Base-by-base conservation (phyloP, 2,888 invertebrate species). In the Capitulum mitella region DNA sequence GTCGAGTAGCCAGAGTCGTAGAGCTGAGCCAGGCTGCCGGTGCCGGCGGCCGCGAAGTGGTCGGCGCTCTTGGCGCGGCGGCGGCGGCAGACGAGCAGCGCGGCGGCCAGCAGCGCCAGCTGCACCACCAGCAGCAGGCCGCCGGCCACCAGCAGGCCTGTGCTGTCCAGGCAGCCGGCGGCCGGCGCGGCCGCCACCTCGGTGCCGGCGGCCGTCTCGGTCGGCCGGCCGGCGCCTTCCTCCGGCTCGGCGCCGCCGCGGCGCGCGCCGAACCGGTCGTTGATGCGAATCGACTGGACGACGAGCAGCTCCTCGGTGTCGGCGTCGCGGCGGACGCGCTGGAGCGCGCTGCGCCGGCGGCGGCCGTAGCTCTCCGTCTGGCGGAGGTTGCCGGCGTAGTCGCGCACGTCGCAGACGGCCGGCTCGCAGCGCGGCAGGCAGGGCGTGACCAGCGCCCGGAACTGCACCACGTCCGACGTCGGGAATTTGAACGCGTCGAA, bases 401-500 rank as follows among this genome's bases (percentile, higher is more conserved):
- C 94, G 84, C 91, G 91, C 83, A 92, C 90, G 84, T 94, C 93
- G 85, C 95, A 96, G 85, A 93, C 93, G 19, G 95, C 94, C 16
- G 96, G 95, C 85, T 95, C 94, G 86, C 96, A 97, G 74, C 91
- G 90, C 40, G 95, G 95, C 92, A 97, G 92, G 86, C 96, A 96
- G 0, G 96, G 96, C 3, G 95, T 95, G 61, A 97, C 95, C 84
- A 96, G 86, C n/a, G 96, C 96, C 81, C 95, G 91, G 91, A 97
- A 97, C 85, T 96, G 96, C 1, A 97, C 96, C 76, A 95, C 92
- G 85, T 96, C 95, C 26, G 95, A 95, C 78, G 95, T 95, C 74
- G 96, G 96, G 89, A 97, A 97, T 86, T 97, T 96, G 90, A 97
- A 97, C 58, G 96, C 96, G 86, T 96, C 96, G 87, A 97, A 96